These are phyloP conservation scores for Diplosoma virens DNA, from an alignment of 23 tunicate species.

Conservation along the genomic window DNA sequence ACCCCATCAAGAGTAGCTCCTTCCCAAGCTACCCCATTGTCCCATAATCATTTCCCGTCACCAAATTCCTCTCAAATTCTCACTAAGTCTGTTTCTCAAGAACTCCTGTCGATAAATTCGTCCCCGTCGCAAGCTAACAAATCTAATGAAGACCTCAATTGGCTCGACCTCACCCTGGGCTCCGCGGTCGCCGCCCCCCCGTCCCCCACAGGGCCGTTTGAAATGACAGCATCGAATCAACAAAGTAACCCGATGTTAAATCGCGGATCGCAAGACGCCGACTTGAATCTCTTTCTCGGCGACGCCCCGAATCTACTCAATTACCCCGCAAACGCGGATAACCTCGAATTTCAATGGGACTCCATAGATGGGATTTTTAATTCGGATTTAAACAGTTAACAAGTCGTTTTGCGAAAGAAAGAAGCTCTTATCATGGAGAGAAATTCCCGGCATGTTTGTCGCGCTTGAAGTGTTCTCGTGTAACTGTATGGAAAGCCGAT, in stretches of 20 bases:
- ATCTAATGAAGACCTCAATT: constrained; percentile 55
- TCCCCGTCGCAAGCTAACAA: not conserved
- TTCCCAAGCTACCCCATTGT: not conserved
- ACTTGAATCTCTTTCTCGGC: constrained; percentile 16
- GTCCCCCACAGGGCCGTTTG: constrained; percentile 60
- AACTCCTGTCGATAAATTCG: constrained; percentile 47
- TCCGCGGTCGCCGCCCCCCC: constrained; percentile 62
- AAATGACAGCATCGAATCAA: not conserved
- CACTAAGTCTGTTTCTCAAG: constrained; percentile 79
- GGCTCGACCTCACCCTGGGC: constrained; percentile 75
- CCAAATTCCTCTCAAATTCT: constrained; percentile 44
- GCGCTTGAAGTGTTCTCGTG: too few relatives aligned
- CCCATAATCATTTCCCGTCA: constrained; percentile 29
- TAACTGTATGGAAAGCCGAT: too few relatives aligned
- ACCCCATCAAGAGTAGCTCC: constrained; percentile 43
- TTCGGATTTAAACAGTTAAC: constrained; percentile 28
- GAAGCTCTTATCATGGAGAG: too few relatives aligned
- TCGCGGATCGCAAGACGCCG: constrained; percentile 47
- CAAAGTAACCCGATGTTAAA: constrained; percentile 11
- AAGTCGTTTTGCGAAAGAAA: too few relatives aligned
- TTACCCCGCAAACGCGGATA: constrained; percentile 1
- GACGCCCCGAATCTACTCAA: constrained; percentile 39
- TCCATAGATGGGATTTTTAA: constrained; percentile 37
- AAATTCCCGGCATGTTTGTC: too few relatives aligned
- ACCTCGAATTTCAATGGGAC: constrained; percentile 47